Evolutionary conservation across 2,113 vertebrate genomes (phyloP).

Genomic region (Melanotaenia duboulayi): DNA sequence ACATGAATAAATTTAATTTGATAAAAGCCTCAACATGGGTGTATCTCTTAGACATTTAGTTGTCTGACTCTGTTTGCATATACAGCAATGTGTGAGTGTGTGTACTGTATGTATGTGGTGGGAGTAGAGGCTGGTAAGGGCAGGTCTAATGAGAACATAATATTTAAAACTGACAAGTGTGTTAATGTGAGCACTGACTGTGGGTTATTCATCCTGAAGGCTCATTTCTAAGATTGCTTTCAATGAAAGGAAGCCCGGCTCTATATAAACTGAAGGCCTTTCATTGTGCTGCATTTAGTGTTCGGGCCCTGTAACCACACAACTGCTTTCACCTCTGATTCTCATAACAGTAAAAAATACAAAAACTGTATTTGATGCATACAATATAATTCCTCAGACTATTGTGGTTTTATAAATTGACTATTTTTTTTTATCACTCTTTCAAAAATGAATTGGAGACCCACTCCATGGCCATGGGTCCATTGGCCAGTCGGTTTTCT

Average conservation of each 20-base stretch:
- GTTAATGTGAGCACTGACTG: neutral
- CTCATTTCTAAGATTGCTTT: neutral
- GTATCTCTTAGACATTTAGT: too few relatives aligned
- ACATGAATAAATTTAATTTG: too few relatives aligned
- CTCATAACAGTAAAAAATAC: neutral
- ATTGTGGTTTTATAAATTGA: conserved; percentile 8
- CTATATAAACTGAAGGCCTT: neutral
- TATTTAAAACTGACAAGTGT: neutral
- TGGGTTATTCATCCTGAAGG: neutral
- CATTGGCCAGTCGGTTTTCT: conserved; percentile 38
- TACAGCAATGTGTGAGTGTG: conserved; percentile 7
- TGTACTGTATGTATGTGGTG: neutral
- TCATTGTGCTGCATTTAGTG: neutral
- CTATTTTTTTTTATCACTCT: conserved; percentile 28
- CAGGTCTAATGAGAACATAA: conserved; percentile 28
- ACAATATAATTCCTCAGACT: neutral
- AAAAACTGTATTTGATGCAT: neutral
- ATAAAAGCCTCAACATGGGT: too few relatives aligned
- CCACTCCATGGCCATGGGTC: conserved; percentile 21
- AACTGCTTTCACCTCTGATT: neutral
- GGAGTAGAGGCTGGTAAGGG: conserved; percentile 31
- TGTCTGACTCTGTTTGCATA: too few relatives aligned
- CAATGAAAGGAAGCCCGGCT: neutral
- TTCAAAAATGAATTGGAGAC: conserved; percentile 47
- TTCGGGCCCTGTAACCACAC: too few relatives aligned